These are phyloP conservation scores for Poecile atricapillus DNA, from an alignment of 2,113 vertebrate genomes.

Conservation along the genomic window DNA sequence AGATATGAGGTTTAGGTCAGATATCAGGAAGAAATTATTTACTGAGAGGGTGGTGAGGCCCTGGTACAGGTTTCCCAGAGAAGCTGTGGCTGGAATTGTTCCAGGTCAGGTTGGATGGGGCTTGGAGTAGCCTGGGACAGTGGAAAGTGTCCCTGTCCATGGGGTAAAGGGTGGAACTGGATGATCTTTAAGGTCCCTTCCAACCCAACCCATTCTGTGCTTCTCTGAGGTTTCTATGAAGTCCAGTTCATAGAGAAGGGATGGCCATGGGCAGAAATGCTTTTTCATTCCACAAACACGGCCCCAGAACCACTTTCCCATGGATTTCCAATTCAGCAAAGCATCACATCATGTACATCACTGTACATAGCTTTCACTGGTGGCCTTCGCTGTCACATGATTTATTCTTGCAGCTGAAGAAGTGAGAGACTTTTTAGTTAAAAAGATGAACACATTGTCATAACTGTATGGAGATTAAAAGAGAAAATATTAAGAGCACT, in stretches of 20 bases:
- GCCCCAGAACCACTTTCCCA: background rate
- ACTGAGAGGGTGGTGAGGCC: background rate
- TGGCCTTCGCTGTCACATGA: background rate
- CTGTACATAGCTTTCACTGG: background rate
- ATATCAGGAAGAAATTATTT: background rate
- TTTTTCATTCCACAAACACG: background rate
- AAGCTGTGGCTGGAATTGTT: background rate
- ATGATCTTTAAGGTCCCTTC: background rate
- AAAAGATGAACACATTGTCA: background rate
- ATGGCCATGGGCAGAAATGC: background rate
- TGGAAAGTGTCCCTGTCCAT: background rate
- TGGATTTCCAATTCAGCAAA: background rate
- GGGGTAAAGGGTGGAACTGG: background rate
- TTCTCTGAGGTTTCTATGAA: background rate
- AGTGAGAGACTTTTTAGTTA: background rate
- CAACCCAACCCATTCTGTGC: background rate
- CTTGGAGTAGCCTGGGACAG: fast-evolving
- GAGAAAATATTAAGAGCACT: background rate
- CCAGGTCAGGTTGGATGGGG: background rate
- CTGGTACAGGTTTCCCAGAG: background rate
- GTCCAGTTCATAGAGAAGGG: background rate
- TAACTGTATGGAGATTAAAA: background rate
- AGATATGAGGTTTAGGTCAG: background rate
- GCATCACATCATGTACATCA: background rate
- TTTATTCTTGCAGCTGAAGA: background rate